A percentile compares a stretch with the other conserved stretches of the same genome.
Conservation (phyloP, 2,797 vertebrate genomes). For the Smutsia gigantea region DNA sequence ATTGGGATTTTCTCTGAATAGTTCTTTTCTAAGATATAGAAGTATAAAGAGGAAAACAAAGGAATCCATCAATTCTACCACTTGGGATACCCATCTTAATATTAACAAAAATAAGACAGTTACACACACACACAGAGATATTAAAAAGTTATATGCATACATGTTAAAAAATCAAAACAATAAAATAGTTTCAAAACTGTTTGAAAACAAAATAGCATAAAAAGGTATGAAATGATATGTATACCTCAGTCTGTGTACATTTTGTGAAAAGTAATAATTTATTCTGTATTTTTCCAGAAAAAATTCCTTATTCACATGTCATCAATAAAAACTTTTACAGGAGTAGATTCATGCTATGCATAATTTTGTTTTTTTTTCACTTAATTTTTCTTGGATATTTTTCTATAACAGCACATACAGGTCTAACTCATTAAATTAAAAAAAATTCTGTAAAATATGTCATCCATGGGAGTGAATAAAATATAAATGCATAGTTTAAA, state of each 20-base stretch:
- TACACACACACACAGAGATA: neutral
- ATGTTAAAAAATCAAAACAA: neutral
- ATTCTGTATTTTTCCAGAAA: neutral
- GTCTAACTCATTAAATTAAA: neutral
- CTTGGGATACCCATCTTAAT: neutral
- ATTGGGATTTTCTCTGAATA: neutral
- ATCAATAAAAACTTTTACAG: neutral
- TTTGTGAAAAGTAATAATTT: neutral
- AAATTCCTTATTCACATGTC: neutral
- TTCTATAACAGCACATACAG: neutral
- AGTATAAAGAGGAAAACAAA: neutral
- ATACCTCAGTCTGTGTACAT: neutral
- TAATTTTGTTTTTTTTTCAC: neutral
- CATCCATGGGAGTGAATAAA: neutral
- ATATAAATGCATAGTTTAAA: neutral
- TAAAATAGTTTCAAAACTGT: neutral
- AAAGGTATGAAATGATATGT: neutral
- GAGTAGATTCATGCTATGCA: neutral
- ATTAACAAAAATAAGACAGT: neutral
- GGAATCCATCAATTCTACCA: neutral
- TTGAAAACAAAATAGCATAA: neutral
- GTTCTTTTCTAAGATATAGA: neutral
- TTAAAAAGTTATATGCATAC: neutral
- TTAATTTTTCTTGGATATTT: neutral
- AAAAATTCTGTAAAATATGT: neutral